Evolutionary conservation across 2,888 invertebrate species (phyloP).

Genomic region (Galerucella nymphaeae): DNA sequence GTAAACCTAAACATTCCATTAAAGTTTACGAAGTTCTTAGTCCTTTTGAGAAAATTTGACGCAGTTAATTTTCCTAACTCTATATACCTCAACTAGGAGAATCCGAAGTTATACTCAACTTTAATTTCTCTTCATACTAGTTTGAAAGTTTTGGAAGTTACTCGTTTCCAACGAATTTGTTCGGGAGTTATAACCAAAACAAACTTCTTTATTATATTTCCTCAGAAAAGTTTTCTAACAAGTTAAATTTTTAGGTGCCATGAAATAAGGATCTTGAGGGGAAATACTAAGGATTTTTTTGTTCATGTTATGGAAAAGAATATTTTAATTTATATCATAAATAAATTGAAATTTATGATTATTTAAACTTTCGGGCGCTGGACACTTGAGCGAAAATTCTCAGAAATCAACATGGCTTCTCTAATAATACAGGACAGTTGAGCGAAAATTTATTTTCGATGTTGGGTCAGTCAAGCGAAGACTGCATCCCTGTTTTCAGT

Average conservation of each 20-base stretch:
- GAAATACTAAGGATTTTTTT: constrained; percentile 5
- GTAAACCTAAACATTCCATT: constrained; percentile 3
- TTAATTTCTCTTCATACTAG: constrained; percentile 23
- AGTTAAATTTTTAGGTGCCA: constrained; percentile 24
- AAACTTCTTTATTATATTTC: constrained; percentile 28
- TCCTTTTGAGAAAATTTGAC: constrained; percentile 11
- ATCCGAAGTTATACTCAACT: constrained; percentile 12
- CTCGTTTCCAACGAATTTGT: constrained; percentile 13
- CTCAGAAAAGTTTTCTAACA: constrained; percentile 13
- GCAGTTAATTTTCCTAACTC: constrained; percentile 10
- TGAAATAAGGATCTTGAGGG: constrained; percentile 6
- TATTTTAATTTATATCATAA: too few species aligned
- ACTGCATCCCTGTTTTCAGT: too few species aligned
- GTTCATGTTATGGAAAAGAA: not conserved
- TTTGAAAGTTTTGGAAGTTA: constrained; percentile 16
- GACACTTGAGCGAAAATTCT: too few species aligned
- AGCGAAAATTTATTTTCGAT: too few species aligned
- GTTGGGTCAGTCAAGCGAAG: too few species aligned
- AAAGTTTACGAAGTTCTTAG: constrained; percentile 10
- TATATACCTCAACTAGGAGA: constrained; percentile 4
- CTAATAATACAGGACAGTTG: too few species aligned
- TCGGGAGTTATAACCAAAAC: constrained; percentile 20
- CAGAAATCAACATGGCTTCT: too few species aligned
- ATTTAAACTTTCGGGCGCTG: too few species aligned
- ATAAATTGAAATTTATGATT: too few species aligned